A percentile compares a stretch with the other conserved stretches of the same genome.
These are phyloP conservation scores for Stictocephala bisonia DNA, from an alignment of 2,888 invertebrate species.

Conservation along the genomic window DNA sequence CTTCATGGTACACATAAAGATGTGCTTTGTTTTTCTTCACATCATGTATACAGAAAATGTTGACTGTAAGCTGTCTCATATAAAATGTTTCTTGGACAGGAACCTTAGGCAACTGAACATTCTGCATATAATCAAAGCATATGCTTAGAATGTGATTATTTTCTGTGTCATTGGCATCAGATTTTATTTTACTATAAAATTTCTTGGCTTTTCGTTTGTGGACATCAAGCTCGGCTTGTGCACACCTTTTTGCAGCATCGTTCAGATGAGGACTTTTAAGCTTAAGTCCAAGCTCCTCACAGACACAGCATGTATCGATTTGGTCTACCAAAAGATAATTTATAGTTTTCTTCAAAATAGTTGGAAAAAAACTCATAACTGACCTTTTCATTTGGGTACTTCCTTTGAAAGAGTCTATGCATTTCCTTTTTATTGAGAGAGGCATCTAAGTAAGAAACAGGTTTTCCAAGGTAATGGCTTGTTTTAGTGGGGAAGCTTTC, in stretches of 20 bases:
- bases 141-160: constrained; percentile 48
- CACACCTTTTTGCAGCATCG: constrained; percentile 53
- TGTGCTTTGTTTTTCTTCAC: constrained; percentile 54
- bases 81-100: constrained; percentile 45
- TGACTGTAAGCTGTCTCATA: constrained; percentile 52
- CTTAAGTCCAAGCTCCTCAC: constrained; percentile 54
- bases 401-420: too few species aligned
- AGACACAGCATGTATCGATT: constrained; percentile 51
- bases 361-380: too few species aligned
- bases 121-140: constrained; percentile 48
- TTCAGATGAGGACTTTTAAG: constrained; percentile 49
- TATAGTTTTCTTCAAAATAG: too few species aligned
- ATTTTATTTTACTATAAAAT: constrained; percentile 49
- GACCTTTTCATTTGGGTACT: too few species aligned
- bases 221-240: constrained; percentile 53
- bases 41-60: constrained; percentile 53
- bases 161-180: constrained; percentile 27
- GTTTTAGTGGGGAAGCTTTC: too few species aligned
- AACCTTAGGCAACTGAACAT: constrained; percentile 46
- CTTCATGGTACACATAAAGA: constrained; percentile 57
- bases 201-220: constrained; percentile 55
- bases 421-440: too few species aligned
- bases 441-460: too few species aligned
- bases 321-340: too few species aligned
- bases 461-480: too few species aligned